Evolutionary conservation across 2,797 vertebrate species (phyloP).

Genomic region (Acanthis flammea): DNA sequence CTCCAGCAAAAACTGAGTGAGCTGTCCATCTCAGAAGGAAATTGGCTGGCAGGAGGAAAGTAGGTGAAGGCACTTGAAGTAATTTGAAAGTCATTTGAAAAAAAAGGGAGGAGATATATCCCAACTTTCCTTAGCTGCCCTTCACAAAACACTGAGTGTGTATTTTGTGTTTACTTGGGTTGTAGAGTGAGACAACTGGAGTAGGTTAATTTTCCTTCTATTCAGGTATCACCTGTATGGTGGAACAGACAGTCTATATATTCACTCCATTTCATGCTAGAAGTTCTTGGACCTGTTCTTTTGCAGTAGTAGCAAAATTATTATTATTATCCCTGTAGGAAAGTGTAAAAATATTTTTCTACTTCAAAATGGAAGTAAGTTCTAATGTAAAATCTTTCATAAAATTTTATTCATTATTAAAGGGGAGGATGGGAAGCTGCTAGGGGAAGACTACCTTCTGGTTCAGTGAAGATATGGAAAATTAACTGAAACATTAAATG

Average conservation of each 20-base stretch:
- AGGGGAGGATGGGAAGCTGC: not conserved
- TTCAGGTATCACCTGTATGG: not conserved
- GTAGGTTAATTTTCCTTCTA: not conserved
- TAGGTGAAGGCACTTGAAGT: not conserved
- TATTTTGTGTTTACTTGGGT: not conserved
- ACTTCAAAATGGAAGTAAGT: slow-evolving; percentile 11
- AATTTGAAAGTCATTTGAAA: not conserved
- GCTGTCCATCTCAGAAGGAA: not conserved
- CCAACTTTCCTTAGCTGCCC: not conserved
- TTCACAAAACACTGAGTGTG: not conserved
- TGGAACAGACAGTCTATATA: not conserved
- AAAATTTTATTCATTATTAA: not conserved
- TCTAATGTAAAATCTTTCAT: slow-evolving; percentile 47
- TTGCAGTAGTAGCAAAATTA: not conserved
- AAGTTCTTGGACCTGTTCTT: not conserved
- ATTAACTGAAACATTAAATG: slow-evolving; percentile 1
- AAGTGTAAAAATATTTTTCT: slow-evolving; percentile 21
- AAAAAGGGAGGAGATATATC: not conserved
- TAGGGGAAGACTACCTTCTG: not conserved
- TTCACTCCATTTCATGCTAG: not conserved
- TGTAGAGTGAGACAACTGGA: not conserved
- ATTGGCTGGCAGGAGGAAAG: not conserved
- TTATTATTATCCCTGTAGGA: not conserved
- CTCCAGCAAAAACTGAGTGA: not conserved
- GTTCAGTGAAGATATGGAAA: slow-evolving; percentile 31